Evolutionary conservation across 2,888 invertebrate species (phyloP).

Genomic region (Epinotia brunnichana): DNA sequence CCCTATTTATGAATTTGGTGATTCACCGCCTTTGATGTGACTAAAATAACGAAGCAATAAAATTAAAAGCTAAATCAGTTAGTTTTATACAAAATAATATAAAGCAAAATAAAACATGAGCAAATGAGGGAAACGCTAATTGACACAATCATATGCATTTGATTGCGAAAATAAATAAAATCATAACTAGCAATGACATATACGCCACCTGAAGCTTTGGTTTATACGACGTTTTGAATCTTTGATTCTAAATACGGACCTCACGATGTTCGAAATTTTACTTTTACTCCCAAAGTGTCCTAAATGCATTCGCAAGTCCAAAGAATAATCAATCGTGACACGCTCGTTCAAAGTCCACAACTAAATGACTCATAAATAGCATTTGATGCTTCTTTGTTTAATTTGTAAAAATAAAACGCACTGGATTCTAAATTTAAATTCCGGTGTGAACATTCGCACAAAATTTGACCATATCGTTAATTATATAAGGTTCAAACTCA

Average conservation of each 20-base stretch:
- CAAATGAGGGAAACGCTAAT: not conserved
- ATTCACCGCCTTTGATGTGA: not conserved
- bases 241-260: not conserved
- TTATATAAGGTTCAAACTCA: not conserved
- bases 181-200: not conserved
- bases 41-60: not conserved
- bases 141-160: conserved; percentile 3
- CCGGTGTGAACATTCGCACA: not conserved
- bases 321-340: not conserved
- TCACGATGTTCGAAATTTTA: not conserved
- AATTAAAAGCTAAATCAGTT: not conserved
- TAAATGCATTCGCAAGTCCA: not conserved
- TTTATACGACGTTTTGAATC: not conserved
- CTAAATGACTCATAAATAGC: not conserved
- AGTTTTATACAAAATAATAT: not conserved
- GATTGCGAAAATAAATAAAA: not conserved
- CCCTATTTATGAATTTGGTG: not conserved
- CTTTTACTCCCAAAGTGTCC: not conserved
- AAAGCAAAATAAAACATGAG: not conserved
- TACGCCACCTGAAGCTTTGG: not conserved
- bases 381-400: conserved; percentile 4
- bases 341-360: not conserved
- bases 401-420: not conserved
- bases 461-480: not conserved
- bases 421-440: not conserved